Evolutionary conservation across 2,888 invertebrate genomes (phyloP).

Genomic region (Agrilus biguttatus): DNA sequence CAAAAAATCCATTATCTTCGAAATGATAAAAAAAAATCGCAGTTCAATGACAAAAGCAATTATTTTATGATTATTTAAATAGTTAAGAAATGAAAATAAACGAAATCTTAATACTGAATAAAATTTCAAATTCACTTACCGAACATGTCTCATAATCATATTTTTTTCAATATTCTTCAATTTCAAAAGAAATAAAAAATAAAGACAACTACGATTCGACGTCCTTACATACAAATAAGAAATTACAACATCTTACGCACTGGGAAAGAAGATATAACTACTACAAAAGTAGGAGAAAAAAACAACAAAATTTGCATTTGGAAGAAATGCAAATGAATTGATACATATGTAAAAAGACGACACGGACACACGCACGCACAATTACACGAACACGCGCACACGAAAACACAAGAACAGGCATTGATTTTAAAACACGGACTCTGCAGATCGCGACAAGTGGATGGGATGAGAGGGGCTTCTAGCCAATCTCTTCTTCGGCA

Average conservation of each 20-base stretch:
- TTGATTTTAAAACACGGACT: constrained; percentile 69
- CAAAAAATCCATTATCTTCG: too few relatives aligned
- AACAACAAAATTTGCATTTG: neutral
- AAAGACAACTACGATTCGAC: too few relatives aligned
- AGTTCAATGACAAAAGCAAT: too few relatives aligned
- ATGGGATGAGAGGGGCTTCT: constrained; percentile 97
- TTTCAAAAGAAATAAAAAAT: too few relatives aligned
- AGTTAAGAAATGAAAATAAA: too few relatives aligned
- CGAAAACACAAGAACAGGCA: neutral
- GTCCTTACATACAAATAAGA: neutral
- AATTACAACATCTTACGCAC: neutral
- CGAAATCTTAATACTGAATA: too few relatives aligned
- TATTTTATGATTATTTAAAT: too few relatives aligned
- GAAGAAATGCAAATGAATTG: neutral
- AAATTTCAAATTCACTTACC: too few relatives aligned
- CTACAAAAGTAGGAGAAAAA: neutral
- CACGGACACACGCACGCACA: neutral
- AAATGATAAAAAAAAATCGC: too few relatives aligned
- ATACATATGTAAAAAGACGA: neutral
- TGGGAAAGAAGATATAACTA: too few relatives aligned
- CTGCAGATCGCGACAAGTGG: constrained; percentile 89
- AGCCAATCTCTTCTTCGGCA: constrained; percentile 90
- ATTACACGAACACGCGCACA: neutral
- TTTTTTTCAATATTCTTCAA: too few relatives aligned
- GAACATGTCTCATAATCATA: too few relatives aligned